These are phyloP conservation scores for Heliconius sara DNA, from an alignment of 2,888 invertebrate genomes.

Conservation along the genomic window DNA sequence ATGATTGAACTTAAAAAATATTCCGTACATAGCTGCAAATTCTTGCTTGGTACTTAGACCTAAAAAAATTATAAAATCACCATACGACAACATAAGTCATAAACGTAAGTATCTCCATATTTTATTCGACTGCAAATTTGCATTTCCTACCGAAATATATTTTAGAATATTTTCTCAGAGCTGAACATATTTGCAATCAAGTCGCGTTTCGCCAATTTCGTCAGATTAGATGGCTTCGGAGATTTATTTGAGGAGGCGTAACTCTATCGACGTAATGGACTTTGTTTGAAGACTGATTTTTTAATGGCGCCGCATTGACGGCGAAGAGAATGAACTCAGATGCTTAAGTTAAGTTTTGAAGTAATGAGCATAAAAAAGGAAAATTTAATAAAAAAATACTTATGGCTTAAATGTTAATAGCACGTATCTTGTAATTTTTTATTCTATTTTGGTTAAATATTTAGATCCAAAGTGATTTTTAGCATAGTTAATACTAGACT, in stretches of 20 bases:
- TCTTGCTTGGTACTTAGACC: neutral
- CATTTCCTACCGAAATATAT: neutral
- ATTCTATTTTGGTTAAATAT: too few species aligned
- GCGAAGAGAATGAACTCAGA: neutral
- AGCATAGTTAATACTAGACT: too few species aligned
- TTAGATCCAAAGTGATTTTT: too few species aligned
- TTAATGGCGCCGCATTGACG: neutral
- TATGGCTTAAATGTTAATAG: too few species aligned
- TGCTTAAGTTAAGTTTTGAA: neutral
- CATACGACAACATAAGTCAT: too few species aligned
- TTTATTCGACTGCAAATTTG: neutral
- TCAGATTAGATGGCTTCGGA: conserved; percentile 28
- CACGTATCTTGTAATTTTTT: too few species aligned
- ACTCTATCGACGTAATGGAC: conserved; percentile 25
- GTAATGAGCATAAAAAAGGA: neutral
- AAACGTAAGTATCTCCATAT: neutral
- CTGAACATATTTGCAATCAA: conserved; percentile 21
- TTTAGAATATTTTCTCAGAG: conserved; percentile 20
- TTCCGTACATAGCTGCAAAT: too few species aligned
- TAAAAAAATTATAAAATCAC: neutral
- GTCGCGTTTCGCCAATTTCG: conserved; percentile 31
- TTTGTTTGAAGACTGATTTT: conserved; percentile 21
- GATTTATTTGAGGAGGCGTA: conserved; percentile 26
- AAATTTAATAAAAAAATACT: neutral
- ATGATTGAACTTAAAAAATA: neutral